Conservation (phyloP, 2,113 vertebrate genomes). For the Glaucidium brasilianum region DNA sequence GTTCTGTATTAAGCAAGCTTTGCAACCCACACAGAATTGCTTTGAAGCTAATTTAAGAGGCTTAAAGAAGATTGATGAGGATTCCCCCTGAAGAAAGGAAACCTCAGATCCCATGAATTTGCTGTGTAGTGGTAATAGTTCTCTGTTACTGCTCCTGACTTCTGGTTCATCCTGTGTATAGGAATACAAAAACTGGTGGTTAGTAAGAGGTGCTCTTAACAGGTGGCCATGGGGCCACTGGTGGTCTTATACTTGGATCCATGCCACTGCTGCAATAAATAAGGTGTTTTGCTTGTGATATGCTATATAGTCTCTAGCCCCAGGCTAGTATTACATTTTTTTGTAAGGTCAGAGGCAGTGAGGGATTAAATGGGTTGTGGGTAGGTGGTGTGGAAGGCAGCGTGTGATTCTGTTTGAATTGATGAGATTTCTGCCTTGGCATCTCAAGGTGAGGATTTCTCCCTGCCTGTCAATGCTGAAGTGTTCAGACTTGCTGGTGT, state of each 20-base stretch:
- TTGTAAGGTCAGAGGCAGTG: neutral
- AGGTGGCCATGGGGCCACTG: neutral
- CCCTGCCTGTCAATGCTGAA: neutral
- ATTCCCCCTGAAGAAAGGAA: slow-evolving; percentile 8
- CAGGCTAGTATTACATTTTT: neutral
- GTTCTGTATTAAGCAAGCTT: neutral
- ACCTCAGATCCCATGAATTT: neutral
- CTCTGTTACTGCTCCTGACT: neutral
- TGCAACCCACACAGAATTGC: neutral
- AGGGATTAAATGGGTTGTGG: neutral
- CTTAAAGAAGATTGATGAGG: slow-evolving; percentile 11
- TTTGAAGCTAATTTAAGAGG: slow-evolving; percentile 23
- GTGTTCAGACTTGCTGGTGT: neutral
- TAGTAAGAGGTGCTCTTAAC: neutral
- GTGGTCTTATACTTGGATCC: neutral
- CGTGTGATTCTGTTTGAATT: neutral
- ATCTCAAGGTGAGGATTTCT: neutral
- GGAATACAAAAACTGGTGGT: neutral
- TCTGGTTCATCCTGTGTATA: neutral
- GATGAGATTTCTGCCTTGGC: neutral
- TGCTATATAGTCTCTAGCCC: neutral
- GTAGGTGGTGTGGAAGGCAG: neutral
- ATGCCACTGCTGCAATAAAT: neutral
- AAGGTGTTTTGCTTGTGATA: neutral
- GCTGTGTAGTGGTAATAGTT: neutral